Conservation (phyloP, 2,113 vertebrate genomes). For the Cottus gobio region DNA sequence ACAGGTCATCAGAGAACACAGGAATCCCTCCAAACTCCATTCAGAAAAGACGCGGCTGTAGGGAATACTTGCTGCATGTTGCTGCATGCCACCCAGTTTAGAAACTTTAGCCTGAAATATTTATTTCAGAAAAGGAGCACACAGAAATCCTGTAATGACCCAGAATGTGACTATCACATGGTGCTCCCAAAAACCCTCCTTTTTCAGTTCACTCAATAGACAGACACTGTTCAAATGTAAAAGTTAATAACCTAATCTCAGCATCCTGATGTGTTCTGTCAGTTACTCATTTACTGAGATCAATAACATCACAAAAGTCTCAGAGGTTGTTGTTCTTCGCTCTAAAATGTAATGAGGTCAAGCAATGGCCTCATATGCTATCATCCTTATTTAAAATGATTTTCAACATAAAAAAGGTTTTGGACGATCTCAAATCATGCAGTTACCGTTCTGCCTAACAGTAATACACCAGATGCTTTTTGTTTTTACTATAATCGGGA, state of each 20-base stretch:
- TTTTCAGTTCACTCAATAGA: background rate
- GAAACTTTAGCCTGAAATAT: background rate
- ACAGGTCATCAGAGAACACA: background rate
- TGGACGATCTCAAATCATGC: background rate
- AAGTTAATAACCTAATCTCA: background rate
- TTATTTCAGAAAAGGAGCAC: constrained; percentile 8
- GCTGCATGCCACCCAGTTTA: background rate
- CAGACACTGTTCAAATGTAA: background rate
- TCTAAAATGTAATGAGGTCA: background rate
- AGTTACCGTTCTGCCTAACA: background rate
- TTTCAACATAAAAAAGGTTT: background rate
- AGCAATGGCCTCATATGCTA: background rate
- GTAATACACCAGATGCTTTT: background rate
- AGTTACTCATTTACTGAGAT: constrained; percentile 1
- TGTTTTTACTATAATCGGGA: background rate
- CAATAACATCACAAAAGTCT: background rate
- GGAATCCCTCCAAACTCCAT: background rate
- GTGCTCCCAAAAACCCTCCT: background rate
- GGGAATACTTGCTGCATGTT: background rate
- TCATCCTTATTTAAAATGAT: background rate
- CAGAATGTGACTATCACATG: background rate
- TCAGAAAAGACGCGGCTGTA: background rate
- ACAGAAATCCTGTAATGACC: constrained; percentile 3
- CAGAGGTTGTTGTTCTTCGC: background rate
- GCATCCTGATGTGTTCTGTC: background rate